Evolutionary conservation across 2,888 invertebrate genomes (phyloP).

Genomic region (Prosapia bicincta): DNA sequence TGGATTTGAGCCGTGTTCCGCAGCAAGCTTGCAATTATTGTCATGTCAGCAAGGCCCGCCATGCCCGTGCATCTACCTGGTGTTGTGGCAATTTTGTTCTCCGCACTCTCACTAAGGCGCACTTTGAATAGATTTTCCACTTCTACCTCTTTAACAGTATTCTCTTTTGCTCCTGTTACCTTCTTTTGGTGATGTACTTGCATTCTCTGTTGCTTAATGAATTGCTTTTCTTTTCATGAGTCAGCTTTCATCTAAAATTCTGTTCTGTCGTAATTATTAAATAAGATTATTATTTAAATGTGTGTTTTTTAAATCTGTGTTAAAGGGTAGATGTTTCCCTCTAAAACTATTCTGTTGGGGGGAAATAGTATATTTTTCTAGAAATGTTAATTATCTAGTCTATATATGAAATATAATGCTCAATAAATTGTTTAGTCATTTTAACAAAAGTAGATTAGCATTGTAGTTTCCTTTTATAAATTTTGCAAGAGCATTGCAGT

Average conservation of each 20-base stretch:
- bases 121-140: slow-evolving; percentile 57
- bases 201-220: neutral
- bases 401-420: too few relatives aligned
- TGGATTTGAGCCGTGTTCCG: slow-evolving; percentile 11
- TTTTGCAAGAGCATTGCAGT: too few relatives aligned
- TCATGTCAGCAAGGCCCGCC: slow-evolving; percentile 10
- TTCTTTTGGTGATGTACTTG: neutral
- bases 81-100: slow-evolving; percentile 75
- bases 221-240: neutral
- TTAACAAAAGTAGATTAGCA: too few relatives aligned
- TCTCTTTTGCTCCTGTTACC: neutral
- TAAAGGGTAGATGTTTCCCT: too few relatives aligned
- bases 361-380: too few relatives aligned
- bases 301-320: too few relatives aligned
- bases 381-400: too few relatives aligned
- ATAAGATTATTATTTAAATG: neutral
- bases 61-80: slow-evolving; percentile 63
- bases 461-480: too few relatives aligned
- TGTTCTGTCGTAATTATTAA: neutral
- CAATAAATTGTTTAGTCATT: too few relatives aligned
- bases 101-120: slow-evolving; percentile 71
- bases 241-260: neutral
- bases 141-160: neutral
- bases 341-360: too few relatives aligned
- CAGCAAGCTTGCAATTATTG: slow-evolving; percentile 20